Evolutionary conservation across 2,888 invertebrate genomes (phyloP).

Genomic region (Morpho helenor): DNA sequence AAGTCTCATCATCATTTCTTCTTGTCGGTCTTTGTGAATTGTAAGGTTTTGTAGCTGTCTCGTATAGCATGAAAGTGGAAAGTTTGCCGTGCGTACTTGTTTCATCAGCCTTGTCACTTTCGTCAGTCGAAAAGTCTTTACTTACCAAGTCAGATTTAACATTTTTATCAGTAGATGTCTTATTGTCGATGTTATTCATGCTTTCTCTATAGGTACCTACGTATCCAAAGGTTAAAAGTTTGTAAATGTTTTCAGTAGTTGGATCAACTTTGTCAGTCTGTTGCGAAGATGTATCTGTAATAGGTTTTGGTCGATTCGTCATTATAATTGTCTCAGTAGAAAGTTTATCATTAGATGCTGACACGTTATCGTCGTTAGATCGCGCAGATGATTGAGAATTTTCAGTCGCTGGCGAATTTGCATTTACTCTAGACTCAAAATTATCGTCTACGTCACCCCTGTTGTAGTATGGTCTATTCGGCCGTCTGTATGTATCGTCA

Average conservation of each 20-base stretch:
- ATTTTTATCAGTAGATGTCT: slow-evolving; percentile 22
- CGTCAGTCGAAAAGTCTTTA: slow-evolving; percentile 59
- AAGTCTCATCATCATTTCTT: slow-evolving; percentile 45
- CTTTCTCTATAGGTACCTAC: slow-evolving; percentile 67
- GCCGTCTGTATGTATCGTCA: slow-evolving; percentile 66
- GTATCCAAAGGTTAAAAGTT: slow-evolving; percentile 72
- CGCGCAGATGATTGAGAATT: slow-evolving; percentile 57
- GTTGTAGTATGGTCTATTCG: slow-evolving; percentile 60
- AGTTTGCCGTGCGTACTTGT: slow-evolving; percentile 41
- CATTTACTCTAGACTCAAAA: slow-evolving; percentile 45
- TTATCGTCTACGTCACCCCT: slow-evolving; percentile 42
- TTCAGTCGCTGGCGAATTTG: slow-evolving; percentile 40
- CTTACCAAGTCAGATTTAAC: slow-evolving; percentile 43
- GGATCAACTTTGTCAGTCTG: slow-evolving; percentile 32
- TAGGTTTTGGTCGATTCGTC: slow-evolving; percentile 23
- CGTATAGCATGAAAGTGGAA: slow-evolving; percentile 64
- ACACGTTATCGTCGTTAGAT: slow-evolving; percentile 46
- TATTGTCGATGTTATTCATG: slow-evolving; percentile 27
- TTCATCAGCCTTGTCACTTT: slow-evolving; percentile 34
- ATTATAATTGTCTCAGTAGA: slow-evolving; percentile 33
- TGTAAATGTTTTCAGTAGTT: slow-evolving; percentile 63
- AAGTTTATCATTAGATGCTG: slow-evolving; percentile 29
- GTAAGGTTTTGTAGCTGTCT: slow-evolving; percentile 65
- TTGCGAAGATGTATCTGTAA: slow-evolving; percentile 30
- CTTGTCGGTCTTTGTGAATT: slow-evolving; percentile 59